These are phyloP conservation scores for Calameuta pallipes DNA, from an alignment of 2,888 invertebrate species.

Conservation along the genomic window DNA sequence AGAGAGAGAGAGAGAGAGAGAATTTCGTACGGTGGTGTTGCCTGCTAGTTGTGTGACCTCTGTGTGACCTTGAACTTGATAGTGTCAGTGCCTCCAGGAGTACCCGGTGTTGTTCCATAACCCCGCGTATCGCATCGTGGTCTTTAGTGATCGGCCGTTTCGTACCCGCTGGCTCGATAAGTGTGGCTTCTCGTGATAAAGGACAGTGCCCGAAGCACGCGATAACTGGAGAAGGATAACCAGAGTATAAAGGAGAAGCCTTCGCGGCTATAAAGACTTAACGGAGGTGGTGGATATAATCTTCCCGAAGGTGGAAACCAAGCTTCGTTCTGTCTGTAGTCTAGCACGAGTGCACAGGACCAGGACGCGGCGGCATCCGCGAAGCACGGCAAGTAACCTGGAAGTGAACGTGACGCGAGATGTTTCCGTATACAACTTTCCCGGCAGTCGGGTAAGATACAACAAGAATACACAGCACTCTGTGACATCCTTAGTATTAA, in stretches of 20 bases:
- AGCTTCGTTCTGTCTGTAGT: background rate
- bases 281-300: too few species aligned
- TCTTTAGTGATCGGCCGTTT: too few species aligned
- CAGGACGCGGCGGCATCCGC: background rate
- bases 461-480: too few species aligned
- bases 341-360: background rate
- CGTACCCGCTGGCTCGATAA: too few species aligned
- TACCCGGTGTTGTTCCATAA: too few species aligned
- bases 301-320: background rate
- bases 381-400: conserved; percentile 26
- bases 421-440: conserved; percentile 64
- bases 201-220: too few species aligned
- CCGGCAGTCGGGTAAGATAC: conserved; percentile 62
- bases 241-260: background rate
- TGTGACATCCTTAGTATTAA: too few species aligned
- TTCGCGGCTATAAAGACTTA: background rate
- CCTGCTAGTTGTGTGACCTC: background rate
- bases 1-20: too few species aligned
- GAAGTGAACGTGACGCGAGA: conserved; percentile 34
- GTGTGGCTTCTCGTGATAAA: too few species aligned
- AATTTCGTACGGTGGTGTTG: too few species aligned
- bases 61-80: conserved; percentile 1
- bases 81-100: background rate
- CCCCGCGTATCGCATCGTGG: too few species aligned
- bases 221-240: too few species aligned